Percentiles rank a stretch among this genome's conserved stretches.
Conservation (phyloP, 1,140 invertebrate genomes). For the Heliconius melpomene region DNA sequence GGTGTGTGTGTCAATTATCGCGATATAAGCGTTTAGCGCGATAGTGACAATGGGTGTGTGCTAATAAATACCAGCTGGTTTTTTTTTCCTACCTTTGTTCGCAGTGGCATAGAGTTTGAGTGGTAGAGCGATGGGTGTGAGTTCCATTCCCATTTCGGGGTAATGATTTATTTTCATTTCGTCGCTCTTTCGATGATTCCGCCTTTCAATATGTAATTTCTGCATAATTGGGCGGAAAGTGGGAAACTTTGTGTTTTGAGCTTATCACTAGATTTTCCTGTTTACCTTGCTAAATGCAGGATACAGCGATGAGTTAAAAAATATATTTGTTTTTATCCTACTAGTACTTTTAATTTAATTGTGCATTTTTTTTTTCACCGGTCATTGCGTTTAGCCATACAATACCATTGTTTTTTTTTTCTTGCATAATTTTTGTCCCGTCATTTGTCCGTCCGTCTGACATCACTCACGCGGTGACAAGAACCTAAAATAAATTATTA, state of each 20-base stretch:
- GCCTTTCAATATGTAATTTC: no score
- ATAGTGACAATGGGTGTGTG: conserved; percentile 67
- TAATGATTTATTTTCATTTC: no score
- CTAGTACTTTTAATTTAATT: conserved; percentile 39
- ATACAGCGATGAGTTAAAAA: background rate
- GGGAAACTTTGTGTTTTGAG: background rate
- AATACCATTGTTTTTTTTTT: conserved; percentile 73
- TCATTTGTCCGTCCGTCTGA: conserved; percentile 70
- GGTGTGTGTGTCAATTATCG: conserved; percentile 69
- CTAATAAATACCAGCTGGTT: conserved; percentile 43
- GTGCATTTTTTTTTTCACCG: conserved; percentile 63
- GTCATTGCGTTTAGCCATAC: conserved; percentile 57
- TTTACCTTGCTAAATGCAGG: background rate
- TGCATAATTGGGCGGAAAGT: no score
- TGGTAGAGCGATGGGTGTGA: no score
- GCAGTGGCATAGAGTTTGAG: no score
- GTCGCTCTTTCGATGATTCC: no score
- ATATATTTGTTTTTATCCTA: conserved; percentile 39
- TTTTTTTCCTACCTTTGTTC: no score
- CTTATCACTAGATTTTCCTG: background rate
- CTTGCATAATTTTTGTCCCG: conserved; percentile 53
- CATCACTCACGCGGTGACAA: conserved; percentile 72
- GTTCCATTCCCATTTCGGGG: no score
- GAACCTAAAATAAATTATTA: conserved; percentile 75
- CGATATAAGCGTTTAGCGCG: conserved; percentile 59